These are phyloP conservation scores for Ophthalmotilapia sp. DNA, from an alignment of 2,113 vertebrate genomes.

Conservation along the genomic window DNA sequence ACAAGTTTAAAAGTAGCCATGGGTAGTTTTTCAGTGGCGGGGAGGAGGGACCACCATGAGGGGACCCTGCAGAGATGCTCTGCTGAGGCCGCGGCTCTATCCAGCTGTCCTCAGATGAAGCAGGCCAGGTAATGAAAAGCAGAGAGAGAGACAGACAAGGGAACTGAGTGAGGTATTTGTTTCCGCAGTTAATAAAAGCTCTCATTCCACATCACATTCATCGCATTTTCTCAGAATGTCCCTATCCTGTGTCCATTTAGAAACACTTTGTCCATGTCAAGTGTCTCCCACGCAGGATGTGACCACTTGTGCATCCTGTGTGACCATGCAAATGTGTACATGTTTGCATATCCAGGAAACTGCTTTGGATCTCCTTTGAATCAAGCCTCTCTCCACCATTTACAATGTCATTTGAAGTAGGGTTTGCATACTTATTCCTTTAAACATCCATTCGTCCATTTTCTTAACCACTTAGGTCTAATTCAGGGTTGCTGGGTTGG, in stretches of 20 bases:
- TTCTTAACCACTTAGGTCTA: not conserved
- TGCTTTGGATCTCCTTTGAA: slow-evolving; percentile 25
- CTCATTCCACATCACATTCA: not conserved
- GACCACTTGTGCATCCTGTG: slow-evolving; percentile 3
- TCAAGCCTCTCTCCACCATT: not conserved
- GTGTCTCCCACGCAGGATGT: not conserved
- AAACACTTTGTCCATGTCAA: not conserved
- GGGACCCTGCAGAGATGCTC: slow-evolving; percentile 16
- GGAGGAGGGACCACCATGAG: slow-evolving; percentile 20
- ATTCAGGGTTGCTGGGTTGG: not conserved
- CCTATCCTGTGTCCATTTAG: not conserved
- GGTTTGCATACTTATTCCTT: not conserved
- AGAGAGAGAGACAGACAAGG: slow-evolving; percentile 34
- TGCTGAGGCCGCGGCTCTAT: slow-evolving; percentile 16
- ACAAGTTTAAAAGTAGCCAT: slow-evolving; percentile 64
- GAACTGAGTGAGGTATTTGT: slow-evolving; percentile 10
- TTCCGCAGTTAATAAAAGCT: slow-evolving; percentile 8
- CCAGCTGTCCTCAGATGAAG: slow-evolving; percentile 16
- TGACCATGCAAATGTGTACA: slow-evolving; percentile 23
- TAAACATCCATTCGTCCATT: not conserved
- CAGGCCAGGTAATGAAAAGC: slow-evolving; percentile 41
- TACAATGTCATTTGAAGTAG: not conserved
- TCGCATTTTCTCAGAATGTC: not conserved
- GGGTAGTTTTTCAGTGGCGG: slow-evolving; percentile 40
- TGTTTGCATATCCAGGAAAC: slow-evolving; percentile 6